A percentile compares a stretch with the other conserved stretches of the same genome.
phyloP scores from a whole-genome alignment of 2,113 vertebrate genomes.

The Chrysemys picta region DNA sequence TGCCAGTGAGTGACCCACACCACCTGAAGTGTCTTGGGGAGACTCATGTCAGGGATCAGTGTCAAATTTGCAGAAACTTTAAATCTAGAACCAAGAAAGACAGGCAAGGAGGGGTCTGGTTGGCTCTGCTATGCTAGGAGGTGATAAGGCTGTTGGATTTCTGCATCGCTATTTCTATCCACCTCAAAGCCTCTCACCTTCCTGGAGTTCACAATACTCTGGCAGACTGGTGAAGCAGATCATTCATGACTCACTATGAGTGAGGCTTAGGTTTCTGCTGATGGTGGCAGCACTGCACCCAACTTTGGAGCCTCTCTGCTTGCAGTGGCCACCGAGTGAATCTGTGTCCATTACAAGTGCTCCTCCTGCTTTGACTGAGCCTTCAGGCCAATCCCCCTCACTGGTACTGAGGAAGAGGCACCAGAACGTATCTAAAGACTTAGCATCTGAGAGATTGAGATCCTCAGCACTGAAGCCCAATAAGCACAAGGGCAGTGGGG shows the following conservation, averaged over 20 bases:
- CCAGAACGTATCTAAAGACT: background rate
- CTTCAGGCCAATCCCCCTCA: background rate
- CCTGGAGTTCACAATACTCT: too few relatives aligned
- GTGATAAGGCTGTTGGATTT: background rate
- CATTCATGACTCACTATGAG: background rate
- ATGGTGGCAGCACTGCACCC: background rate
- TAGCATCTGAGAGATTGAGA: background rate
- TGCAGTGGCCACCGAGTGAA: background rate
- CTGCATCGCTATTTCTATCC: background rate
- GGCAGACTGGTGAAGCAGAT: background rate
- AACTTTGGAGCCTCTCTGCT: background rate
- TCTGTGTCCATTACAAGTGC: background rate
- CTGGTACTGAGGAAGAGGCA: background rate
- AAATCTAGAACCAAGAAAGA: background rate
- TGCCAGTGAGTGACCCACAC: too few relatives aligned
- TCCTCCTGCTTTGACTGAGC: background rate
- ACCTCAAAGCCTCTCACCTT: background rate
- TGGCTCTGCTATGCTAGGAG: background rate
- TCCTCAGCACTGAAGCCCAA: background rate
- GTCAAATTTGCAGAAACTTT: too few relatives aligned
- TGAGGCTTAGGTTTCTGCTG: background rate
- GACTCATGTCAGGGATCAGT: too few relatives aligned
- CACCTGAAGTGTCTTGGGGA: too few relatives aligned
- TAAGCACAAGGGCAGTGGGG: background rate
- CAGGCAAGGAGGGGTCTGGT: background rate